These are phyloP conservation scores for Pomatorhinus ruficollis DNA, from an alignment of 2,113 vertebrate genomes.

Conservation along the genomic window DNA sequence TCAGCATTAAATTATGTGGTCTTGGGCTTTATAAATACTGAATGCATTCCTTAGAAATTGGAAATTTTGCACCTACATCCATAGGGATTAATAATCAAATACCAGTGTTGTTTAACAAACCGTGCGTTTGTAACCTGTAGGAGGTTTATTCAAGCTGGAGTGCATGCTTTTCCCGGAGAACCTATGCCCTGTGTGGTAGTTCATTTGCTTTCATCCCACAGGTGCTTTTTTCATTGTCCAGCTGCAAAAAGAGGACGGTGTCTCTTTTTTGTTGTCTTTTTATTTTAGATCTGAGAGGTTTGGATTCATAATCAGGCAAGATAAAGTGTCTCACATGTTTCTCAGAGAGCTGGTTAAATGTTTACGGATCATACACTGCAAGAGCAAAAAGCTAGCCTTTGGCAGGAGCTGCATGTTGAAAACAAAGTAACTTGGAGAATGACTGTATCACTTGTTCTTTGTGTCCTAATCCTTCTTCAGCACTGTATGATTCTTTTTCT, in stretches of 20 bases:
- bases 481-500: neutral
- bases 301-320: neutral
- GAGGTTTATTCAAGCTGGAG: neutral
- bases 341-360: conserved; percentile 37
- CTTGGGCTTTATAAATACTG: neutral
- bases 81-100: neutral
- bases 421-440: conserved; percentile 33
- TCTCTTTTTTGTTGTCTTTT: neutral
- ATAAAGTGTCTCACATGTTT: conserved; percentile 18
- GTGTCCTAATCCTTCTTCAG: neutral
- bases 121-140: neutral
- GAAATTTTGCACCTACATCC: neutral
- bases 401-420: conserved; percentile 32
- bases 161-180: neutral
- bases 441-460: conserved; percentile 20
- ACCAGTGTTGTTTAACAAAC: neutral
- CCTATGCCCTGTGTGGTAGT: neutral
- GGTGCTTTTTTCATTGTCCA: conserved; percentile 39
- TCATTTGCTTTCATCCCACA: conserved; percentile 38
- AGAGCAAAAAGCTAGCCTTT: conserved; percentile 49
- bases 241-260: neutral
- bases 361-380: conserved; percentile 16
- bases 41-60: neutral
- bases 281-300: neutral
- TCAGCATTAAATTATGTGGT: neutral